phyloP scores from a whole-genome alignment of 2,888 invertebrate genomes.

The Eristalis intricaria region DNA sequence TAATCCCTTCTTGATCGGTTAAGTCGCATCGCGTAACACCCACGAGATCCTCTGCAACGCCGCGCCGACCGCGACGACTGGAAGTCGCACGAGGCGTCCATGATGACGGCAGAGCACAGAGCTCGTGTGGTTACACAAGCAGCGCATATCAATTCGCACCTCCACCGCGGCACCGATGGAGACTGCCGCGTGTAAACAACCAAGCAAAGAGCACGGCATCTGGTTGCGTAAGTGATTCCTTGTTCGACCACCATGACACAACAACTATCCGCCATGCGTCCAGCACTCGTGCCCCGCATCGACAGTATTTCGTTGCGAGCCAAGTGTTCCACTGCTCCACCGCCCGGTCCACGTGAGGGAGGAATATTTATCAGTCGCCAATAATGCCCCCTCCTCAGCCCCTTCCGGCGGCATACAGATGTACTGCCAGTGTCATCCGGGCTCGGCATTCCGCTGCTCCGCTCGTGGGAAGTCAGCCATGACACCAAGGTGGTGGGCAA shows the following conservation, averaged over 20 bases:
- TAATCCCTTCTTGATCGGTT: neutral
- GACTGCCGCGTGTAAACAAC: neutral
- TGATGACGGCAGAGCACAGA: neutral
- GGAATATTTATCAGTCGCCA: conserved; percentile 43
- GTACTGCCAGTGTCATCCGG: neutral
- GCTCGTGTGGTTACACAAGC: neutral
- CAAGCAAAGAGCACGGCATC: neutral
- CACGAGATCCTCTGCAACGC: neutral
- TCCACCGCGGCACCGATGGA: neutral
- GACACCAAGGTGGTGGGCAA: conserved; percentile 5
- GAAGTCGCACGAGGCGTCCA: neutral
- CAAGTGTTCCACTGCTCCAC: conserved; percentile 33
- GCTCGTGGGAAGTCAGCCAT: neutral
- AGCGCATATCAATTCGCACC: neutral
- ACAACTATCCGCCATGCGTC: neutral
- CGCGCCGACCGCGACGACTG: neutral
- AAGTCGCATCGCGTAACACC: neutral
- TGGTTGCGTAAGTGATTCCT: conserved; percentile 30
- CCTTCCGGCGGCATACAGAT: neutral
- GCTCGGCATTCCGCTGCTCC: neutral
- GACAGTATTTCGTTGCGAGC: conserved; percentile 26
- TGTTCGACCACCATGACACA: neutral
- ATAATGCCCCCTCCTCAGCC: conserved; percentile 27
- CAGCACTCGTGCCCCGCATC: conserved; percentile 12
- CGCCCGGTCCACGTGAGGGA: conserved; percentile 59